Conservation (phyloP, 1,140 invertebrate genomes). For the Dreissena rostriformis region DNA sequence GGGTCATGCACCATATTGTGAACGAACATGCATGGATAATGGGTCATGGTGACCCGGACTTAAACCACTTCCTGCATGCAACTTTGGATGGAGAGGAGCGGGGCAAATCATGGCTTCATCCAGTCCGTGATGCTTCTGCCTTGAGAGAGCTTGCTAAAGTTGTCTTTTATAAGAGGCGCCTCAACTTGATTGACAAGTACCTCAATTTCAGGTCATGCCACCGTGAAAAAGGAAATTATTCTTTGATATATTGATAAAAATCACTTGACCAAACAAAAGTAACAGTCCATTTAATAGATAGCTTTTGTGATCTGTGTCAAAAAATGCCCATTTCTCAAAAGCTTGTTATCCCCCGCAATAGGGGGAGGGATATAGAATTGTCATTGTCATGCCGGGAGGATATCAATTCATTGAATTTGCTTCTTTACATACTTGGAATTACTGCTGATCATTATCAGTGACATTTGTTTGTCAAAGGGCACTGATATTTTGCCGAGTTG, state of each 20-base stretch:
- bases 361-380: too few relatives aligned
- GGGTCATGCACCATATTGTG: constrained; percentile 25
- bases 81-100: constrained; percentile 1
- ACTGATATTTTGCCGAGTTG: too few relatives aligned
- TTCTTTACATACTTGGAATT: too few relatives aligned
- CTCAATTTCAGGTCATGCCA: background rate
- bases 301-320: background rate
- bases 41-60: background rate
- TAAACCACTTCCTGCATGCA: constrained; percentile 7
- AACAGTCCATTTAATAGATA: background rate
- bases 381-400: too few relatives aligned
- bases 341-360: too few relatives aligned
- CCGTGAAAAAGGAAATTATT: too few relatives aligned
- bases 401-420: too few relatives aligned
- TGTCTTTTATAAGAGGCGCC: constrained; percentile 16
- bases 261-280: background rate
- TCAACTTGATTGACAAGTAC: background rate
- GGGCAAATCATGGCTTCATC: constrained; percentile 19
- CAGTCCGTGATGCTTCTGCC: background rate
- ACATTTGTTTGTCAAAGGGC: too few relatives aligned
- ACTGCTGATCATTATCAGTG: too few relatives aligned
- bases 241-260: background rate
- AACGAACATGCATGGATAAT: constrained; percentile 21
- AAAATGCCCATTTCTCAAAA: too few relatives aligned
- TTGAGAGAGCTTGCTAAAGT: constrained; percentile 2